Evolutionary conservation across 1,140 invertebrate species (phyloP), one percentile per base, ranked within the genome.

Genomic region (Caenorhabditis briggsae): DNA sequence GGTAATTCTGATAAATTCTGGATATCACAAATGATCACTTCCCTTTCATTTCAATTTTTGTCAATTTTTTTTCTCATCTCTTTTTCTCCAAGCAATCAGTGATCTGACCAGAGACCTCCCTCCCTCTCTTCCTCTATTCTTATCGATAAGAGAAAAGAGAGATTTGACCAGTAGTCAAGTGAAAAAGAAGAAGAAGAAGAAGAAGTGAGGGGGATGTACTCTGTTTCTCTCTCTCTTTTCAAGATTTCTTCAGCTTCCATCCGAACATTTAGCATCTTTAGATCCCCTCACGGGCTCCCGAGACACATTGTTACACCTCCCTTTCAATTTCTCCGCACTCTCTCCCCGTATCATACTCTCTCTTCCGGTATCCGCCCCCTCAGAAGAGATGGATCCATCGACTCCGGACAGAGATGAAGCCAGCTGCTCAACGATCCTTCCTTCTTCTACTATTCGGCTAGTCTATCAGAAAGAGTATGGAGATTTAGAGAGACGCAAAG

Each of bases 161-260:
- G 23, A 12, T 48, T 82, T 48, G 53, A 82, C 53, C 53, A 50
- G 74, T 50, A 48, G 43, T 55, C 20, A 82, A 50, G 74, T 8
- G 61, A 65, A 65, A 65, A 25, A 74, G n/a, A 33, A 6, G 8
- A 46, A 20, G 46, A 46, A 20, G 46, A 74, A 74, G n/a, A 82
- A 82, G 74, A 50, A 46, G 9, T 82, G 46, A 50, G 53, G 74
- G 74, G 25, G 46, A 20, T 55, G 74, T 82, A 82, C 53, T 50
- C 74, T 82, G 20, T 48, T 48, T 23, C 41, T 82, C 53, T 82
- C 33, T 33, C 33, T 33, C 33, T 33, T 33, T 33, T 33, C 33
- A 33, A 33, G 33, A 33, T 33, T 33, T 23, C 48, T 74, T 48
- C 46, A 23, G 16, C 46, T 74, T n/a, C n/a, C 16, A 20, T n/a